A percentile compares a stretch with the other conserved stretches of the same genome.
These are phyloP conservation scores for Onychostruthus taczanowskii DNA, from an alignment of 2,113 vertebrate genomes.

Conservation along the genomic window DNA sequence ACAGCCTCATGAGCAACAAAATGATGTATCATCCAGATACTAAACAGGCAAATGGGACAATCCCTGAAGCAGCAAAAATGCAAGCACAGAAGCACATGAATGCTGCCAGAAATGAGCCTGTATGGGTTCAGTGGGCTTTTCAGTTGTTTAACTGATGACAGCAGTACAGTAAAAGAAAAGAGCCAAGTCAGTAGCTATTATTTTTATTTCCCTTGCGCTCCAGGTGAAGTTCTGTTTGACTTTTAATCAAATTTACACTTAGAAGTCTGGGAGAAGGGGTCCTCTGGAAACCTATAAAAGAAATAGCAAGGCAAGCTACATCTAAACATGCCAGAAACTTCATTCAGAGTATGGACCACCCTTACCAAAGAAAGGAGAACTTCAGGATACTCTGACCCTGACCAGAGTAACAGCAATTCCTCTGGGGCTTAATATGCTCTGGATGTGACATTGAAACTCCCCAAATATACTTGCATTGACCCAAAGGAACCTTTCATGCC, in stretches of 20 bases:
- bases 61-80: not conserved
- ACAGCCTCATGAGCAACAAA: not conserved
- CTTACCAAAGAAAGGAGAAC: not conserved
- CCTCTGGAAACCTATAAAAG: not conserved
- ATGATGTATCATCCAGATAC: not conserved
- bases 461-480: not conserved
- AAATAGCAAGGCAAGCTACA: not conserved
- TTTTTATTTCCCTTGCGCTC: not conserved
- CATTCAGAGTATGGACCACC: not conserved
- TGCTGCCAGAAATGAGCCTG: not conserved
- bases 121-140: not conserved
- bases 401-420: not conserved
- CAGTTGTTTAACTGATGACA: not conserved
- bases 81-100: not conserved
- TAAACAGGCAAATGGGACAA: not conserved
- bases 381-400: not conserved
- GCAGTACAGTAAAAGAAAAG: not conserved
- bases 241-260: not conserved
- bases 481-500: not conserved
- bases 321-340: not conserved
- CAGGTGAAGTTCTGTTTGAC: not conserved
- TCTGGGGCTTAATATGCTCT: not conserved
- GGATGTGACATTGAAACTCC: not conserved
- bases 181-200: not conserved
- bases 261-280: not conserved